phyloP scores from a whole-genome alignment of 2,888 invertebrate species.

The Nebria brevicollis region DNA sequence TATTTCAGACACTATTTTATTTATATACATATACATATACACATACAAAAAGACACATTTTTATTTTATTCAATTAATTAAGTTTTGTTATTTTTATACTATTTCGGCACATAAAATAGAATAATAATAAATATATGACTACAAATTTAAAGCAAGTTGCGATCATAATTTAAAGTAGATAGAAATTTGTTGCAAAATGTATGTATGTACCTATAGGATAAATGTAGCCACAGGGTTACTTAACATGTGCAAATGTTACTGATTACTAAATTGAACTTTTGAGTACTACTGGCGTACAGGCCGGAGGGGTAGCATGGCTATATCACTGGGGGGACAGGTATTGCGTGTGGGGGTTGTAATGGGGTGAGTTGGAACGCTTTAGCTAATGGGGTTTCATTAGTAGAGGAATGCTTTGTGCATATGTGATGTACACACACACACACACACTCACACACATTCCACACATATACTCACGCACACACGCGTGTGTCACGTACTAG shows the following conservation, averaged over 20 bases:
- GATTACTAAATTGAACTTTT: slow-evolving; percentile 35
- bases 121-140: too few species aligned
- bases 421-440: slow-evolving; percentile 60
- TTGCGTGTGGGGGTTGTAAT: slow-evolving; percentile 51
- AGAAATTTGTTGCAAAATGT: too few species aligned
- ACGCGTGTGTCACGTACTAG: neutral
- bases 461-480: slow-evolving; percentile 30
- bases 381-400: slow-evolving; percentile 64
- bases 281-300: slow-evolving; percentile 25
- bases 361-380: slow-evolving; percentile 58
- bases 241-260: slow-evolving; percentile 20
- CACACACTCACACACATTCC: slow-evolving; percentile 35
- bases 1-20: neutral
- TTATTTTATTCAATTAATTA: too few species aligned
- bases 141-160: too few species aligned
- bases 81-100: too few species aligned
- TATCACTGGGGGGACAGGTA: slow-evolving; percentile 15
- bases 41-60: neutral
- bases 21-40: neutral
- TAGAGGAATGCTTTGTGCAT: slow-evolving; percentile 64
- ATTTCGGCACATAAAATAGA: too few species aligned
- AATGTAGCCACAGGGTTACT: neutral
- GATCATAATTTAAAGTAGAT: too few species aligned
- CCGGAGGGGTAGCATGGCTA: slow-evolving; percentile 48
- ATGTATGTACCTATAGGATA: too few species aligned